Evolutionary conservation across 2,113 vertebrate genomes (phyloP), one percentile per base, ranked within the genome.

Genomic region (Pipra filicauda): DNA sequence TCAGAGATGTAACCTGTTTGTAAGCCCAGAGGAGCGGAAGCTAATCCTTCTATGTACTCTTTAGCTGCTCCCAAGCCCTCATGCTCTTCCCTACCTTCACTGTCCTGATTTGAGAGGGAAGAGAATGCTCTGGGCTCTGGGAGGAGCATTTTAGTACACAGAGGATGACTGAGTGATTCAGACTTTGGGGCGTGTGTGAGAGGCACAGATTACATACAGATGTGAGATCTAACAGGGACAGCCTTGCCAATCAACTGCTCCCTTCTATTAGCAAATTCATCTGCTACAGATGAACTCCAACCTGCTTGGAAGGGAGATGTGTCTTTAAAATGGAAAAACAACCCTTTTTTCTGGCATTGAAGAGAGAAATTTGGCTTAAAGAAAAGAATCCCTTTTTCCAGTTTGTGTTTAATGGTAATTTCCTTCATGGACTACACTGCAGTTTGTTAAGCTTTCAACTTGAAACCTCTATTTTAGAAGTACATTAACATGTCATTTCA

Each of bases 121-220:
- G 22, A 19, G 48, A 64, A 72, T 9, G 39, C 28, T 65, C 57
- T 57, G 55, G 20, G 24, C 10, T 49, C 18, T 48, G 31, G 26
- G 35, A 21, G 55, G 9, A 37, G 22, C 10, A 4, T 0, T 59
- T 44, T 8, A 54, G 23, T 8, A 26, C 0, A 5, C 8, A 35
- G 58, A 67, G 39, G 17, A 87, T 4, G 10, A 72, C 16, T 13
- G 21, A 65, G 17, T 5, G 23, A 69, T 15, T 1, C 8, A 77
- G 30, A 48, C 4, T 12, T 69, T 0, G 0, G 54, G 16, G n/a
- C 0, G 0, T 31, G 31, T 3, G 1, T 33, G 70, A 81, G 27
- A 18, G 27, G 33, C 54, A 59, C 35, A 52, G 43, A 20, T 57
- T 35, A 54, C 31, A 51, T 14, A 48, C 4, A 23, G 64, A 58